These are phyloP conservation scores for Apodemus sylvaticus DNA, from an alignment of 2,113 vertebrate species.

Conservation along the genomic window DNA sequence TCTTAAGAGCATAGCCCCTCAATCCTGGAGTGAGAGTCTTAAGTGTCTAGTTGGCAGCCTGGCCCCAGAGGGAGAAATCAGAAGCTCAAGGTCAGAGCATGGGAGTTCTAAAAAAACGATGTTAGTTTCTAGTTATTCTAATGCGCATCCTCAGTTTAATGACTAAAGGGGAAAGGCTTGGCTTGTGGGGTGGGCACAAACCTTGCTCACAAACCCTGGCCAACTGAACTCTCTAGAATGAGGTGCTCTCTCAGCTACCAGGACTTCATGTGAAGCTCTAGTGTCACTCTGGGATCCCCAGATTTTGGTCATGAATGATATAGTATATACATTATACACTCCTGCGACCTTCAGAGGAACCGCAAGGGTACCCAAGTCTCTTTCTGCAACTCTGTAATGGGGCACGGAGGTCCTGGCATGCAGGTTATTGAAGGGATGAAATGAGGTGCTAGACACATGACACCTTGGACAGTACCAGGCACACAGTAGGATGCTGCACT, in stretches of 20 bases:
- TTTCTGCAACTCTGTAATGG: neutral
- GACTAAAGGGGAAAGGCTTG: neutral
- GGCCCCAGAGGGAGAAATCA: neutral
- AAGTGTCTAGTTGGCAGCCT: neutral
- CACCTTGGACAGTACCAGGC: neutral
- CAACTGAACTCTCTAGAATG: neutral
- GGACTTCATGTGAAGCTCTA: rapidly evolving
- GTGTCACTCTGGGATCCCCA: neutral
- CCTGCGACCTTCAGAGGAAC: neutral
- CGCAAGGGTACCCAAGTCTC: neutral
- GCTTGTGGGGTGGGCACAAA: neutral
- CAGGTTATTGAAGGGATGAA: neutral
- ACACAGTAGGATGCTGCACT: neutral
- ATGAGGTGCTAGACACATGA: rapidly evolving
- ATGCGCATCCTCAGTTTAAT: neutral
- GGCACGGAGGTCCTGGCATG: rapidly evolving
- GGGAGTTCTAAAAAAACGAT: neutral
- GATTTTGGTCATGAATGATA: neutral
- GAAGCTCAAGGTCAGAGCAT: neutral
- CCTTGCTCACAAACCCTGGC: neutral
- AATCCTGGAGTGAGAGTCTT: neutral
- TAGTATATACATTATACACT: no score
- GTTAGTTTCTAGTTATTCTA: neutral
- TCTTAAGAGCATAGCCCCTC: neutral
- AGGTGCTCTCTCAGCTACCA: neutral